Conservation (phyloP, 2,113 vertebrate species). For the Labeo catla region DNA sequence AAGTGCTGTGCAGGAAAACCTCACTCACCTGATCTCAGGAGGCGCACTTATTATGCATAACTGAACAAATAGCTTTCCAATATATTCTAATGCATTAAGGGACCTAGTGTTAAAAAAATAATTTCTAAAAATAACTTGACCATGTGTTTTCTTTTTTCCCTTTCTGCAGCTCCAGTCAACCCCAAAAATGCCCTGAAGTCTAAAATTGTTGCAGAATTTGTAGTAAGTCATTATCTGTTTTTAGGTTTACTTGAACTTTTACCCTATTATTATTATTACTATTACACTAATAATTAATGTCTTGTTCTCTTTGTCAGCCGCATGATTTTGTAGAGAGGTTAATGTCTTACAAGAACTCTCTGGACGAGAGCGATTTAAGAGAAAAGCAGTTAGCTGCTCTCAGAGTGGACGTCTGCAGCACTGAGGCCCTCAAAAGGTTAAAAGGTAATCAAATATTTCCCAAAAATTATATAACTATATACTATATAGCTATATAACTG, state of each 20-base stretch:
- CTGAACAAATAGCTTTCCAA: neutral
- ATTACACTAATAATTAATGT: neutral
- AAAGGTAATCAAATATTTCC: conserved; percentile 81
- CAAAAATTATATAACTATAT: neutral
- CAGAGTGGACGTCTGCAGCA: conserved; percentile 92
- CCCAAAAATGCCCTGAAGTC: conserved; percentile 92
- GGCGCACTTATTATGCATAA: neutral
- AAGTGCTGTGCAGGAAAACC: too few species aligned
- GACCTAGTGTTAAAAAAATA: neutral
- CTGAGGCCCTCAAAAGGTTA: conserved; percentile 92
- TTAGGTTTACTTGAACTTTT: neutral
- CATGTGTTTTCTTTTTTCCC: neutral
- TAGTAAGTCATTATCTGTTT: conserved; percentile 78
- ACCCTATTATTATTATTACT: neutral
- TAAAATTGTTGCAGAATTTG: conserved; percentile 96
- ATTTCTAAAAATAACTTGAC: neutral
- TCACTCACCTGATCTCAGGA: too few species aligned
- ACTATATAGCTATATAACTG: neutral
- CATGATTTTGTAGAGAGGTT: conserved; percentile 89
- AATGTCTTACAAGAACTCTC: conserved; percentile 78
- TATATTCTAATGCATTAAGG: neutral
- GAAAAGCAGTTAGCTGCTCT: conserved; percentile 93
- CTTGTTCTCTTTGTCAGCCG: conserved; percentile 74
- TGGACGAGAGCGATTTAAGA: conserved; percentile 89
- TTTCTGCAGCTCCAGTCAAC: conserved; percentile 76